A percentile compares a stretch with the other conserved stretches of the same genome.
phyloP scores from a whole-genome alignment of 2,113 vertebrate genomes.

The Irena cyanogastra region DNA sequence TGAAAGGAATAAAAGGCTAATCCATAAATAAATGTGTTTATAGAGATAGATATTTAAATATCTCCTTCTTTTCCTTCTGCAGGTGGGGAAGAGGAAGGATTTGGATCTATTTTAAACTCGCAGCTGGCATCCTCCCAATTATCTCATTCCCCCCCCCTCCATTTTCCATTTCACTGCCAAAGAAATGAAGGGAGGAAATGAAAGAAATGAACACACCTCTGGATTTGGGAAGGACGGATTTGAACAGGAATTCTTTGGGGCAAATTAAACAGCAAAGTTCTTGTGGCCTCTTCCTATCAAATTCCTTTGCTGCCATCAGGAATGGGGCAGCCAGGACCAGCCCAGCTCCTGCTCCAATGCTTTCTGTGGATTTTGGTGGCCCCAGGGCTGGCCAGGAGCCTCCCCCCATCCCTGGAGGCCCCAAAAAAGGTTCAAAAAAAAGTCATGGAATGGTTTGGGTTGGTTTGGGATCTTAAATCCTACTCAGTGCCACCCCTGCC shows the following conservation, averaged over 20 bases:
- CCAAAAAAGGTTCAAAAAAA: neutral
- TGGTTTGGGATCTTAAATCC: neutral
- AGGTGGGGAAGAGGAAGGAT: conserved; percentile 11
- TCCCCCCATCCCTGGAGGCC: neutral
- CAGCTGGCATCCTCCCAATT: conserved; percentile 4
- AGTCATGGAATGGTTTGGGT: neutral
- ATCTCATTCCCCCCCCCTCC: neutral
- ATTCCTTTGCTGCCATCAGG: neutral
- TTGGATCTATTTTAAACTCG: conserved; percentile 27
- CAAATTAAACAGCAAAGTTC: neutral
- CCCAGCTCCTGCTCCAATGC: neutral
- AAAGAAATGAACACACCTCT: neutral
- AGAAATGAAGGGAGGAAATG: neutral
- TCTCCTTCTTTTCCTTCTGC: neutral
- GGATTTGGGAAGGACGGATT: neutral
- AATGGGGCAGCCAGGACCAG: neutral
- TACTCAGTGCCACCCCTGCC: neutral
- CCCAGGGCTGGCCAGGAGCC: neutral
- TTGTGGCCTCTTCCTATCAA: neutral
- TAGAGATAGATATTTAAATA: neutral
- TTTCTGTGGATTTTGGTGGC: neutral
- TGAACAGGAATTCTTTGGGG: neutral
- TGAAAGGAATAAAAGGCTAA: neutral
- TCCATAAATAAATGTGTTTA: neutral
- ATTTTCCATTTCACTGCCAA: neutral